Evolutionary conservation across 2,888 invertebrate species (phyloP), one percentile per base, ranked within the genome.

Genomic region (Tenthredo distinguenda): DNA sequence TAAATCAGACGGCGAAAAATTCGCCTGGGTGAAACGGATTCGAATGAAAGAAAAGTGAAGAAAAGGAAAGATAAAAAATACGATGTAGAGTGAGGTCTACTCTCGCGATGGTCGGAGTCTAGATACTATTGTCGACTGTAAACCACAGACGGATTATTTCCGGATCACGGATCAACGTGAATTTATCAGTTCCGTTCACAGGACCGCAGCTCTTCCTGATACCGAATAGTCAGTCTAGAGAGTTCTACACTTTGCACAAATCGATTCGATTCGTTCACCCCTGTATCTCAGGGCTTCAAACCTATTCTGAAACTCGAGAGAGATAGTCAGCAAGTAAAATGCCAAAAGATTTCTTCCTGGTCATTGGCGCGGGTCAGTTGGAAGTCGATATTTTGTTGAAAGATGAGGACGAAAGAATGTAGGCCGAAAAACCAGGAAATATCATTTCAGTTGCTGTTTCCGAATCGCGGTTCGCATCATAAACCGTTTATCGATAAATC

Each of bases 81-180:
- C 18, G 6, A 68, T 68, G 12, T 26, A 68, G 34, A 68, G 34
- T 12, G 18, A 68, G 34, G 68, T 31, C 34, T 18, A 68, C 68
- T 68, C 34, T 65, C 31, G 4, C 34, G 68, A 15, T 68, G 15
- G 68, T 6, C 15, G 68, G 21, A 3, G 40, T 37, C 34, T 37
- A 21, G 21, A 21, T 21, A 18, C 15, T 43, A 74, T 43, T 43
- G 72, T 74, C 72, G 40, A 43, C 12, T 9, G 72, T 12, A 7
- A 74, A 74, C 72, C 72, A 21, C 72, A 74, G 72, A 74, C 43
- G 12, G 10, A 43, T 74, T 74, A 74, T 43, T 74, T 74, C 72
- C 72, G 37, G 40, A 40, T 43, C 21, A 74, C 4, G 40, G 72
- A 74, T 74, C 43, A 43, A 9, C 72, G 40, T 43, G 6, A 43